phyloP scores from a whole-genome alignment of 1,140 invertebrate genomes.

The Brachionus paranguensis region DNA sequence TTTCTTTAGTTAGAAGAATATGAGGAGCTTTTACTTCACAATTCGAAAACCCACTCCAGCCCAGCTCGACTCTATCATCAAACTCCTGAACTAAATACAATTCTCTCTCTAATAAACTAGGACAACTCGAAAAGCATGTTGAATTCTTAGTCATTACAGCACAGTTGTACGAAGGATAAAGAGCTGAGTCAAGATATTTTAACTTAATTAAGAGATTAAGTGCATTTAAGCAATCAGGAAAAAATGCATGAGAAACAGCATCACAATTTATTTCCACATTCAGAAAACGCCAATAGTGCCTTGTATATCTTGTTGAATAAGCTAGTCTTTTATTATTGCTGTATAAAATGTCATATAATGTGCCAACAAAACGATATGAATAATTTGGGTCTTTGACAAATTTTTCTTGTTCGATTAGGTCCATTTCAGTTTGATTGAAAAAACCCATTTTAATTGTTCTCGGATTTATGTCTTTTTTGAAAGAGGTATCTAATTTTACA shows the following conservation, averaged over 20 bases:
- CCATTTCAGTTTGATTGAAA: background rate
- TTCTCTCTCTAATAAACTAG: background rate
- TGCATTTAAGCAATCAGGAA: background rate
- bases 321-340: background rate
- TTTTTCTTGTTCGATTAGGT: background rate
- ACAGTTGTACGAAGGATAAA: conserved; percentile 7
- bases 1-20: background rate
- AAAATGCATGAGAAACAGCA: background rate
- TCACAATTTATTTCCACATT: background rate
- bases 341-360: background rate
- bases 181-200: background rate
- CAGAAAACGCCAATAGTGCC: background rate
- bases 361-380: background rate
- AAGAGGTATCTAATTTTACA: background rate
- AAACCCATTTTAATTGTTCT: background rate
- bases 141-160: background rate
- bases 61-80: background rate
- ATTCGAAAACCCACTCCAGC: background rate
- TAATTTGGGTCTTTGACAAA: background rate
- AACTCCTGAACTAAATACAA: background rate
- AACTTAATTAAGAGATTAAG: background rate
- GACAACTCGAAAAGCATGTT: background rate
- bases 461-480: background rate
- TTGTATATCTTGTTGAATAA: background rate
- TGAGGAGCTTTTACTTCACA: background rate